Evolutionary conservation across 2,888 invertebrate species (phyloP), one percentile per base, ranked within the genome.

Genomic region (Herminia tarsipennalis): DNA sequence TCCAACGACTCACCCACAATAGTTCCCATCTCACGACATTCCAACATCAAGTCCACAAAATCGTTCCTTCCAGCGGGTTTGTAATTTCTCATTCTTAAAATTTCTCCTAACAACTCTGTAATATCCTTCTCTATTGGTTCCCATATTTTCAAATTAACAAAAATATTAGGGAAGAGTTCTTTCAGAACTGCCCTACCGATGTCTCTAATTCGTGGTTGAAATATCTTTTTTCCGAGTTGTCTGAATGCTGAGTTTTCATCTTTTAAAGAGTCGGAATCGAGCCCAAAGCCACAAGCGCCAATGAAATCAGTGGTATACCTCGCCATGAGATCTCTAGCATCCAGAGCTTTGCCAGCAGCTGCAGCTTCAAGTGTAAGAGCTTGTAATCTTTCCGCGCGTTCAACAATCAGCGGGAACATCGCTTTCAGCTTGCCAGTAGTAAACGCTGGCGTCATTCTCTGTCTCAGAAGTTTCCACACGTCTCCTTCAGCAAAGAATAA

Each of bases 221-320:
- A 64, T 17, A 64, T 67, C 4, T 42, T 53, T 6, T 36, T 28
- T 0, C 64, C 64, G 0, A 64, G 51, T 33, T 67, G 46, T 48
- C 82, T 65, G 34, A 79, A 78, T 1, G 66, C 41, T 1, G 78
- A 81, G 21, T 76, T 57, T 32, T 79, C 75, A 5, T 74, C 63
- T 20, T 64, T 74, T 1, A 80, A 55, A 0, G 78, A 48, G 30
- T 81, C 65, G 30, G 67, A 56, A 25, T 79, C 73, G 1, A 81
- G 62, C 0, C 81, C 81, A 14, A 81, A 78, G 9, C 77, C 82
- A 41, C 78, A 79, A 0, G 76, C 75, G 2, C 80, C 81, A 2
- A 81, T 81, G 14, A 80, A 80, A 9, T 80, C 80, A 0, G 77
- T 80, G 0, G 78, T 76, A 32, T 70, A 81, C 8, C 78, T 59